Evolutionary conservation across 2,888 invertebrate species (phyloP), one percentile per base, ranked within the genome.

Genomic region (Cactoblastis cactorum): DNA sequence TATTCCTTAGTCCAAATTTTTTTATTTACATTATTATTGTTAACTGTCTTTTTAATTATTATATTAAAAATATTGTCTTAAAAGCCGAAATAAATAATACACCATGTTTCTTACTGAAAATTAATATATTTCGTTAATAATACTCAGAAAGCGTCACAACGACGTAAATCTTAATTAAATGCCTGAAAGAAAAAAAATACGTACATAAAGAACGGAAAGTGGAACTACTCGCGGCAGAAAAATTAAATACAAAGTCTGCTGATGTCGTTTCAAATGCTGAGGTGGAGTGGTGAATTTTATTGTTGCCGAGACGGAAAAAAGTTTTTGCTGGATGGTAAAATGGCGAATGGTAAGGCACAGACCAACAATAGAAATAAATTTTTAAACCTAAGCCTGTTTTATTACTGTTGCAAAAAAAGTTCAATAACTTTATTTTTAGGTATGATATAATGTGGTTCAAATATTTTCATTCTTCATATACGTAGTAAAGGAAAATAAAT

Each of bases 241-340:
- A 43, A 32, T 32, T 32, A 28, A 17, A 43, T 17, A 32, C 28
- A 28, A 43, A 43, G 17, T 32, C 43, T 43, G 32, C 15, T 28
- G 17, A 43, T 43, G 43, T 43, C 28, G 15, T 43, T 43, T 32
- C n/a, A 38, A 48, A 37, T 11, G 37, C 37, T 47, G 24, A 24
- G 37, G 15, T 37, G 28, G 28, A 48, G 24, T 37, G 37, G 28
- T 19, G 22, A 48, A 28, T 28, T 48, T 48, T 48, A 37, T 37
- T 22, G 19, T 34, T 8, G 24, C 15, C 12, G 19, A 19, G 22
- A 18, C 17, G 33, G 22, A 41, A 46, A 49, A 49, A 19, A 33
- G 41, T 49, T 49, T 49, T 33, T 43, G 34, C 49, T 49, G 19
- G 41, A 33, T 34, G 14, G 49, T 12, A 33, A 33, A 19, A 49